Evolutionary conservation across 92 coral and sea anemone genomes (phyloP).

Genomic region (Epizoanthus scotinus): DNA sequence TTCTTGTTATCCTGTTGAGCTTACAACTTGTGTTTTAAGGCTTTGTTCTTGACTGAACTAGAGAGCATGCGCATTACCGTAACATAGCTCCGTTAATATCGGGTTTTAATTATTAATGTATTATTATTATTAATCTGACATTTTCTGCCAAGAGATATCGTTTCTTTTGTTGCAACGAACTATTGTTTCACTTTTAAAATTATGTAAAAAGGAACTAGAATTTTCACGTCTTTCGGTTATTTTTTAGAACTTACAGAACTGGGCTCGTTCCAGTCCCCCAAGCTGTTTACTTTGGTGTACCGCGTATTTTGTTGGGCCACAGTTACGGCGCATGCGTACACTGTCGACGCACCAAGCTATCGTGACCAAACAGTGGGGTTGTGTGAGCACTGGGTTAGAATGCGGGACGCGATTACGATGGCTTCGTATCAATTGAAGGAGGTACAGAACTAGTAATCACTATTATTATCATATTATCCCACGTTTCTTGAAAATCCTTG

Average conservation of each 20-base stretch:
- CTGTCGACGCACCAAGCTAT: not conserved
- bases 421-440: not conserved
- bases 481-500: not conserved
- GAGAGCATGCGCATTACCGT: no score
- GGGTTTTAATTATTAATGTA: no score
- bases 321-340: constrained; percentile 46
- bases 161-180: no score
- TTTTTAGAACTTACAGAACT: constrained; percentile 50
- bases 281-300: constrained; percentile 59
- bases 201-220: no score
- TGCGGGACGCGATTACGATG: not conserved
- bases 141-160: no score
- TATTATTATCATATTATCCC: not conserved
- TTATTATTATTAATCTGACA: no score
- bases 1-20: no score
- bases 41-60: no score
- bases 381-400: not conserved
- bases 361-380: not conserved
- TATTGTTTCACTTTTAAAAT: no score
- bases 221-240: not conserved
- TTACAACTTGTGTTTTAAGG: no score
- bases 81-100: no score
- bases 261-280: constrained; percentile 73
- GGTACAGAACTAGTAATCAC: not conserved
- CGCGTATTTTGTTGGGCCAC: constrained; percentile 60